Evolutionary conservation across 2,888 invertebrate species (phyloP).

Genomic region (Coleophora flavipennella): DNA sequence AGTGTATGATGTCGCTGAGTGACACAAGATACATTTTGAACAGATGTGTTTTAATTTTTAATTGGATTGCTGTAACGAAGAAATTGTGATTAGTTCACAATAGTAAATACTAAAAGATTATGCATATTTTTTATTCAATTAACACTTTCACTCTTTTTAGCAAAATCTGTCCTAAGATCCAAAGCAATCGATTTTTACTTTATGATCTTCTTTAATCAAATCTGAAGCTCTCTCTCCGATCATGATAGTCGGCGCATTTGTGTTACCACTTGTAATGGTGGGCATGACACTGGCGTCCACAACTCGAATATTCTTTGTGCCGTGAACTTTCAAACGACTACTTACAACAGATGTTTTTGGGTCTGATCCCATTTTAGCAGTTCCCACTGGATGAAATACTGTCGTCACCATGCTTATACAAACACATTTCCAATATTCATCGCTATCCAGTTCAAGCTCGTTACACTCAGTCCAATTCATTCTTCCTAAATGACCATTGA

Average conservation of each 20-base stretch:
- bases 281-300: conserved; percentile 86
- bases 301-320: conserved; percentile 75
- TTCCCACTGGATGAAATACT: neutral
- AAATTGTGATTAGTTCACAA: too few relatives aligned
- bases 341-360: conserved; percentile 69
- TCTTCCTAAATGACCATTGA: neutral
- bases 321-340: conserved; percentile 73
- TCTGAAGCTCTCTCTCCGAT: conserved; percentile 75
- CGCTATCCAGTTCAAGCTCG: neutral
- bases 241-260: conserved; percentile 83
- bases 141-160: too few relatives aligned
- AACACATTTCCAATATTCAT: neutral
- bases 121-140: too few relatives aligned
- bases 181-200: too few relatives aligned
- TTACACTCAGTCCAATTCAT: neutral
- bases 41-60: too few relatives aligned
- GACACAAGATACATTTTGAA: too few relatives aligned
- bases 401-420: neutral
- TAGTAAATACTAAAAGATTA: too few relatives aligned
- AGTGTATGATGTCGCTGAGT: too few relatives aligned
- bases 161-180: too few relatives aligned
- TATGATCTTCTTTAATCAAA: conserved; percentile 16
- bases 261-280: conserved; percentile 78
- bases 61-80: too few relatives aligned
- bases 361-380: conserved; percentile 40